Percentiles rank a stretch among this genome's conserved stretches.
Conservation (phyloP, 2,797 vertebrate genomes). For the Sebastes aleutianus region DNA sequence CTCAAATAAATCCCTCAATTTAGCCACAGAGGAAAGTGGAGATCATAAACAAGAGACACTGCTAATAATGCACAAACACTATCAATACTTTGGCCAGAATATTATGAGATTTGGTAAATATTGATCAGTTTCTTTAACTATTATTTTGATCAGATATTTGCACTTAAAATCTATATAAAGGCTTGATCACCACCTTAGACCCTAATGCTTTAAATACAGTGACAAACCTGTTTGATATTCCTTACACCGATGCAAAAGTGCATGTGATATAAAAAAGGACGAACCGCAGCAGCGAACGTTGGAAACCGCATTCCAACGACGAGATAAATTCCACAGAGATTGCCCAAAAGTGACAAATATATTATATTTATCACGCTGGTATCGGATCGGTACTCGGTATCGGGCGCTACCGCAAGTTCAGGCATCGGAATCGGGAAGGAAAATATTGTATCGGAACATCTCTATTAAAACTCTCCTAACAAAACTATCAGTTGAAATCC, state of each 20-base stretch:
- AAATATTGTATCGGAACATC: too few species aligned
- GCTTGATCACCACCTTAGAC: constrained; percentile 11
- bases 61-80: constrained; percentile 16
- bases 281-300: too few species aligned
- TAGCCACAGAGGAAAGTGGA: constrained; percentile 27
- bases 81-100: background rate
- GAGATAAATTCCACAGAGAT: too few species aligned
- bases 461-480: background rate
- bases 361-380: too few species aligned
- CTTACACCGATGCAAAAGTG: constrained; percentile 45
- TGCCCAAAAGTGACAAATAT: too few species aligned
- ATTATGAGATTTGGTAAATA: background rate
- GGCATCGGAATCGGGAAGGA: too few species aligned
- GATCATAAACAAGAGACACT: constrained; percentile 25
- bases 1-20: constrained; percentile 31
- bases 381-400: too few species aligned
- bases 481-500: constrained; percentile 14
- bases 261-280: background rate
- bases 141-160: background rate
- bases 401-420: too few species aligned
- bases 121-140: background rate
- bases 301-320: too few species aligned
- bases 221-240: constrained; percentile 64
- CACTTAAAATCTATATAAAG: background rate
- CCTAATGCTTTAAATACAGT: constrained; percentile 9